These are phyloP conservation scores for Cyrtodaria siliqua DNA, from an alignment of 2,888 invertebrate genomes.

Conservation along the genomic window DNA sequence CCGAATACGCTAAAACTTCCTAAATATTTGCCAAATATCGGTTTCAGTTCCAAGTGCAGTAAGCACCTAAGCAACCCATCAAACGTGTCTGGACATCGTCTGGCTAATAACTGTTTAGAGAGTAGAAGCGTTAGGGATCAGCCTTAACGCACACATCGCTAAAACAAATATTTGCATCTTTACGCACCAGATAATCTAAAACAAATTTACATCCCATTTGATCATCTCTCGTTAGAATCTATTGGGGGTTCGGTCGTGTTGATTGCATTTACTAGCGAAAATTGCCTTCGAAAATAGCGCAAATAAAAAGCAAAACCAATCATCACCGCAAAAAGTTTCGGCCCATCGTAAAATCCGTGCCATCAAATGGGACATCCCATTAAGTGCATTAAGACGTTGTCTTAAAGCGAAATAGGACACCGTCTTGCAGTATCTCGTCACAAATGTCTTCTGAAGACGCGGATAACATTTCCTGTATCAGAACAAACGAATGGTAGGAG, in stretches of 20 bases:
- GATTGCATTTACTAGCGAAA: constrained; percentile 60
- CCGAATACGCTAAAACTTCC: no score
- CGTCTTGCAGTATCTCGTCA: constrained; percentile 32
- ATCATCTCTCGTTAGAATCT: constrained; percentile 40
- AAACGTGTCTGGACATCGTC: no score
- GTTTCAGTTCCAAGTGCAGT: no score
- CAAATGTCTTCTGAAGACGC: constrained; percentile 32
- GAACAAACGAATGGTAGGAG: constrained; percentile 48
- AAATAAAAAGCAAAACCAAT: constrained; percentile 37
- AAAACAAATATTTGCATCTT: constrained; percentile 51
- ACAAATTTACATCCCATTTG: constrained; percentile 63
- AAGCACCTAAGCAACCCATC: no score
- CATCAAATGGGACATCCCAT: constrained; percentile 51
- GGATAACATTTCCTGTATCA: constrained; percentile 52
- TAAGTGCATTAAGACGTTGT: constrained; percentile 55
- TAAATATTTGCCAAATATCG: no score
- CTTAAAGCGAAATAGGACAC: constrained; percentile 53
- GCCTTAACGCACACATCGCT: neutral
- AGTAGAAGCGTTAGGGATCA: constrained; percentile 4
- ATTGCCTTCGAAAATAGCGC: constrained; percentile 36
- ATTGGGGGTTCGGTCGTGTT: constrained; percentile 42
- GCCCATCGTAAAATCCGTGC: constrained; percentile 43
- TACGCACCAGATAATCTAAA: constrained; percentile 50
- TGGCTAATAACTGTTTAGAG: no score
- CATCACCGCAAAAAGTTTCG: constrained; percentile 46